Percentiles rank a stretch among this genome's conserved stretches.
phyloP scores from a whole-genome alignment of 2,113 vertebrate species.

The Heterochromis multidens region DNA sequence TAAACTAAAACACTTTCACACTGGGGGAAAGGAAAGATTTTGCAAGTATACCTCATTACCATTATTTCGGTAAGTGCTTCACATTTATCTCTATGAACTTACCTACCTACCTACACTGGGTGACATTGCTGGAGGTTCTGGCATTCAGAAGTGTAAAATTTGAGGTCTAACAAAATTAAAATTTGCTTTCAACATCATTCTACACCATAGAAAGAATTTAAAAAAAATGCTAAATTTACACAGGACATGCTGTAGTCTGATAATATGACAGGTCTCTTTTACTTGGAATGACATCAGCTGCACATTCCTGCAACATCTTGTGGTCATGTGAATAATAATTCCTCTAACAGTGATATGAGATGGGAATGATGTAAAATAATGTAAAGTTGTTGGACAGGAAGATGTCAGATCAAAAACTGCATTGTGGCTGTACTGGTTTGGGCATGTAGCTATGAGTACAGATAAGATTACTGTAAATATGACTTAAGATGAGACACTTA shows the following conservation, averaged over 20 bases:
- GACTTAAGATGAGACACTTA: neutral
- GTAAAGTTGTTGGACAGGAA: neutral
- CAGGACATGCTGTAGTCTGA: too few relatives aligned
- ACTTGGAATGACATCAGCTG: neutral
- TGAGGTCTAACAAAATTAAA: neutral
- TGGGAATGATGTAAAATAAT: neutral
- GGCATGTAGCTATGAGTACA: neutral
- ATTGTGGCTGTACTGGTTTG: neutral
- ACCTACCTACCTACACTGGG: neutral
- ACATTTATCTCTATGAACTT: neutral
- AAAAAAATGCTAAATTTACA: neutral
- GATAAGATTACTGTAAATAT: conserved; percentile 2
- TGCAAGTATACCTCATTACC: neutral
- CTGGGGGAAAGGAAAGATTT: neutral
- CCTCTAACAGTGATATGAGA: neutral
- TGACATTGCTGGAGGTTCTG: neutral
- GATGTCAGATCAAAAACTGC: neutral
- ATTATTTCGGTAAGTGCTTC: neutral
- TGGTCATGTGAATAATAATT: neutral
- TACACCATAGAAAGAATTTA: neutral
- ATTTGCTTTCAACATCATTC: neutral
- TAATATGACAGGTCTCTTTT: neutral
- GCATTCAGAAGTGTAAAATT: neutral
- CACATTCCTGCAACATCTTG: neutral
- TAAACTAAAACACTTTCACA: neutral